Evolutionary conservation across 2,888 invertebrate species (phyloP).

Genomic region (Dicycla oo): DNA sequence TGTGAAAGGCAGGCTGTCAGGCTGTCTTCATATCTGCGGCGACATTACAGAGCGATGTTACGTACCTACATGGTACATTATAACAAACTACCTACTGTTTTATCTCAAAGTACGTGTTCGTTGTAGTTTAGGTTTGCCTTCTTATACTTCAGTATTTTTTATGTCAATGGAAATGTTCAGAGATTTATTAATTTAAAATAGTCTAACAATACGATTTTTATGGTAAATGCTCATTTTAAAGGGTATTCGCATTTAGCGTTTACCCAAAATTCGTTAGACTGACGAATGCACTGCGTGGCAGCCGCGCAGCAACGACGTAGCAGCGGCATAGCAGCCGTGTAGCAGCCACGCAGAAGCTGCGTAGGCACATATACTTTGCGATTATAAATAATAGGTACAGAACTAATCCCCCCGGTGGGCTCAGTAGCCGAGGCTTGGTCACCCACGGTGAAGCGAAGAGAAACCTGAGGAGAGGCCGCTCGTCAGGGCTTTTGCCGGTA

Average conservation of each 20-base stretch:
- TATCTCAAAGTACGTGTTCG: constrained; percentile 30
- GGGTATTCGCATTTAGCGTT: not conserved
- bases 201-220: not conserved
- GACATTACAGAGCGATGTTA: constrained; percentile 10
- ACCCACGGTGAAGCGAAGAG: too few relatives aligned
- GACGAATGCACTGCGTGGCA: not conserved
- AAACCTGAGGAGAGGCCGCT: too few relatives aligned
- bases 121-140: constrained; percentile 3
- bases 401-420: too few relatives aligned
- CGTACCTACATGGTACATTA: not conserved
- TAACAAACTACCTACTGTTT: constrained; percentile 18
- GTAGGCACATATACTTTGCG: not conserved
- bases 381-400: not conserved
- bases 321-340: not conserved
- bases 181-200: not conserved
- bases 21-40: constrained; percentile 7
- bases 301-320: not conserved
- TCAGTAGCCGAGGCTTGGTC: too few relatives aligned
- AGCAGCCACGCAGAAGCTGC: too few relatives aligned
- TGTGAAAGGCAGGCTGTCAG: constrained; percentile 8
- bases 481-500: too few relatives aligned
- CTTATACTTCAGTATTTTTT: not conserved
- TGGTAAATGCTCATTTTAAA: not conserved
- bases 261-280: not conserved
- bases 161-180: not conserved